Base-by-base conservation (phyloP, 2,888 invertebrate species). In the Leptodirus hochenwartii region DNA sequence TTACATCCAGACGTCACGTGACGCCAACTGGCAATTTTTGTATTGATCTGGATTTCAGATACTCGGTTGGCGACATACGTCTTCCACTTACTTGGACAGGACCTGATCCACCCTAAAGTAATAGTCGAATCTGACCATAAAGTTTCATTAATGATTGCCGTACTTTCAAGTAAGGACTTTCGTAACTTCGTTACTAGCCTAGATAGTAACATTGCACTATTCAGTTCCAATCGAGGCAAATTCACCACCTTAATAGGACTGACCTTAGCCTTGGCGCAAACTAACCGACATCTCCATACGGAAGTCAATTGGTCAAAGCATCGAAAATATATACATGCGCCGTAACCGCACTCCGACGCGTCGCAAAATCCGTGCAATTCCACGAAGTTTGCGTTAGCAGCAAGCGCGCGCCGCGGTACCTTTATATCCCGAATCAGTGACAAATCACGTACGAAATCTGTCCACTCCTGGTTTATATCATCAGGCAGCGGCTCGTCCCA, bases 71-170 rank as follows among this genome's bases (percentile, higher is more conserved):
- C 13, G 4, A 33, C 33, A 20, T 25, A 33, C 2, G 25, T 24
- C 15, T 30, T 30, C 8, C 8, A 25, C 17, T 9, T 9, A 6
- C 11, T 10, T 2, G 29, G n/a, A 15, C 16, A 8, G 11, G 25
- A n/a, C 2, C 29, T 11, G 10, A 33, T 29, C 29, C 44, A 43
- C 2, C 32, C 29, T 17, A 27, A 10, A 16, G 20, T 20, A 10
- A 27, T 27, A 5, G 36, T 41, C 6, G 41, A 41, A 29, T 42
- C 43, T 5, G 37, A 34, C 38, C 13, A 47, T 17, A 31, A 38
- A 27, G 10, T 17, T 3, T 5, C 11, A 6, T 4, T 27, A 8
- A 10, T 15, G 10, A 27, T n/a, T 13, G 10, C 8, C 3, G 3
- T 27, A 9, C 26, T 17, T 1, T 12, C 4, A n/a, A n/a, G n/a